Evolutionary conservation across 2,797 vertebrate genomes (phyloP), one percentile per base, ranked within the genome.

Genomic region (Ptychadena robeensis): DNA sequence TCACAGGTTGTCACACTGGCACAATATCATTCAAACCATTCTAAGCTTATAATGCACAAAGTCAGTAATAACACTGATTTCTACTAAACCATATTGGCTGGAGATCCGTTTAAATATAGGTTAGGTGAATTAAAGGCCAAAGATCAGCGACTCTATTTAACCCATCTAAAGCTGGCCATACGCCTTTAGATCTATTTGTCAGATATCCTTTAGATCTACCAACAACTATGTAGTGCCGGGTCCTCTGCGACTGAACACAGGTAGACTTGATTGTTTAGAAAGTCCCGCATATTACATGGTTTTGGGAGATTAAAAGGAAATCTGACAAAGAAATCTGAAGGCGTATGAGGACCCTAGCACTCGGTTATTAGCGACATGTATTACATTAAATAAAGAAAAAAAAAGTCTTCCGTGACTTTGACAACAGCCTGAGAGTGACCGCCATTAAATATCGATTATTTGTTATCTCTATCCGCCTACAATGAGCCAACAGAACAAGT

Each of bases 401-500:
- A 27, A 11, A 63, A 27, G 48, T 25, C 32, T 61, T 27, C 14
- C 2, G 27, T 64, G 74, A 66, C 74, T 34, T 28, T 35, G 34
- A 35, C 32, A 68, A 11, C 40, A 32, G 34, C 15, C 34, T 34
- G 35, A 70, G 25, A n/a, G 38, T 5, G 32, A n/a, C 9, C 0
- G 18, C 63, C 40, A 22, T 32, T 31, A 32, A 25, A 25, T 48
- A 66, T 53, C 3, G 67, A 73, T 53, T 48, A 67, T 73, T 53
- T 64, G 15, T 35, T 37, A 31, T 30, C 30, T 6, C 27, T 25
- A 32, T 27, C 79, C 37, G 34, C 28, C 67, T 57, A 25, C 34
- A 31, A 68, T 75, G 65, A 37, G n/a, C n/a, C 38, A 74, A 61
- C 40, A 67, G 67, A 34, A 27, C 14, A 67, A 63, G 53, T 25